Evolutionary conservation across 2,888 invertebrate genomes (phyloP).

Genomic region (Halocaridina rubra): DNA sequence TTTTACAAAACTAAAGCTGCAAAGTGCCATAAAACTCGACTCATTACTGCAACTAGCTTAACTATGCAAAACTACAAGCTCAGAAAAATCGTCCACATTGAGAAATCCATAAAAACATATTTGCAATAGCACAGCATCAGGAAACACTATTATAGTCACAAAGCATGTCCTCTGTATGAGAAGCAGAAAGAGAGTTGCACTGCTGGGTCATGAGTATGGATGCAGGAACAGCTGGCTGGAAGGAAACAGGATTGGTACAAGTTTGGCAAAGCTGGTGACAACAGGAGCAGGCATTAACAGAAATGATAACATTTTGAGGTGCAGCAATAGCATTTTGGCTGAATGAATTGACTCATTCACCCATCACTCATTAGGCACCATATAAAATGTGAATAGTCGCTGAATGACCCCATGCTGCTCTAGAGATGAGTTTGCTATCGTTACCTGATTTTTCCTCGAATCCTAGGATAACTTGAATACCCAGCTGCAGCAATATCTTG

Average conservation of each 20-base stretch:
- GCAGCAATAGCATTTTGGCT: not conserved
- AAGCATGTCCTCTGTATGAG: not conserved
- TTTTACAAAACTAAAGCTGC: no score
- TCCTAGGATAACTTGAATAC: constrained; percentile 59
- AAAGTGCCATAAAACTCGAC: no score
- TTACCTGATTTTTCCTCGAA: constrained; percentile 63
- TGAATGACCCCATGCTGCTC: not conserved
- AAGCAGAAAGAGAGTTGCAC: not conserved
- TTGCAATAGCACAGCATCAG: not conserved
- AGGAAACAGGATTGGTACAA: not conserved
- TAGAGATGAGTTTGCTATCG: not conserved
- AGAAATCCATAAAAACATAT: no score
- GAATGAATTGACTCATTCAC: not conserved
- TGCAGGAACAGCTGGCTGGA: not conserved
- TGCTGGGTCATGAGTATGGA: not conserved
- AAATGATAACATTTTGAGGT: not conserved
- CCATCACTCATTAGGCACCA: not conserved
- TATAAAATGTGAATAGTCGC: not conserved
- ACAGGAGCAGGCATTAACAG: not conserved
- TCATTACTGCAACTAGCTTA: no score
- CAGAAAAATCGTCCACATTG: no score
- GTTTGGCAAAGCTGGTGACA: not conserved
- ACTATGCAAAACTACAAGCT: no score
- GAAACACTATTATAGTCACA: not conserved
- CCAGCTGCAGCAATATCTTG: constrained; percentile 58